Evolutionary conservation across 2,888 invertebrate species (phyloP).

Genomic region (Lacanobia wlatinum): DNA sequence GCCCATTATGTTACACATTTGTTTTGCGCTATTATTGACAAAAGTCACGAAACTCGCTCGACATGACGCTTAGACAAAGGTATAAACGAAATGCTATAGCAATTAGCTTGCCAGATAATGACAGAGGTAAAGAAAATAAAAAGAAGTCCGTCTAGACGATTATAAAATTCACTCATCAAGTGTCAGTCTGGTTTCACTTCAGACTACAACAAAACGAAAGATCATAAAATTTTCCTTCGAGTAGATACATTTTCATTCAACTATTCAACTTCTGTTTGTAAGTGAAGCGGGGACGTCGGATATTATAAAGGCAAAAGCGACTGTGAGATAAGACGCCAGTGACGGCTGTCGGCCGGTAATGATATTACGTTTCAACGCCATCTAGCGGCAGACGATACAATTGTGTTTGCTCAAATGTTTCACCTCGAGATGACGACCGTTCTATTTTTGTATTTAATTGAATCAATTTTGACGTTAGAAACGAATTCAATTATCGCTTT

Average conservation of each 20-base stretch:
- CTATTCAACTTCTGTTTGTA: slow-evolving; percentile 64
- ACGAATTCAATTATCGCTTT: slow-evolving; percentile 46
- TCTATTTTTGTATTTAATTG: slow-evolving; percentile 66
- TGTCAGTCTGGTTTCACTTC: slow-evolving; percentile 19
- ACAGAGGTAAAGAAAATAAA: not conserved
- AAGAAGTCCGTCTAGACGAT: slow-evolving; percentile 25
- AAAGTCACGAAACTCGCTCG: slow-evolving; percentile 25
- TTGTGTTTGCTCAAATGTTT: slow-evolving; percentile 67
- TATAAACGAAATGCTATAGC: not conserved
- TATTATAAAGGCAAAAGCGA: slow-evolving; percentile 68
- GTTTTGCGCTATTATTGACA: slow-evolving; percentile 22
- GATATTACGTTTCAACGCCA: slow-evolving; percentile 68
- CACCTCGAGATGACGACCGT: slow-evolving; percentile 57
- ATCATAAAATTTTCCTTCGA: slow-evolving; percentile 55
- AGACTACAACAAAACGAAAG: slow-evolving; percentile 46
- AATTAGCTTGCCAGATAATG: slow-evolving; percentile 10
- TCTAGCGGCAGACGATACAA: slow-evolving; percentile 67
- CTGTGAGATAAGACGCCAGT: slow-evolving; percentile 69
- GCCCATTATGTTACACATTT: slow-evolving; percentile 34
- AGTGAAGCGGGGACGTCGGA: slow-evolving; percentile 65
- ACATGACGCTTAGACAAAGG: slow-evolving; percentile 18
- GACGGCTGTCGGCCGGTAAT: slow-evolving; percentile 69
- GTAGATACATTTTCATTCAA: slow-evolving; percentile 62
- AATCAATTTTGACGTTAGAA: slow-evolving; percentile 50
- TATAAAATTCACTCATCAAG: not conserved